Conservation (phyloP, 2,797 vertebrate species). For the Numenius phaeopus region DNA sequence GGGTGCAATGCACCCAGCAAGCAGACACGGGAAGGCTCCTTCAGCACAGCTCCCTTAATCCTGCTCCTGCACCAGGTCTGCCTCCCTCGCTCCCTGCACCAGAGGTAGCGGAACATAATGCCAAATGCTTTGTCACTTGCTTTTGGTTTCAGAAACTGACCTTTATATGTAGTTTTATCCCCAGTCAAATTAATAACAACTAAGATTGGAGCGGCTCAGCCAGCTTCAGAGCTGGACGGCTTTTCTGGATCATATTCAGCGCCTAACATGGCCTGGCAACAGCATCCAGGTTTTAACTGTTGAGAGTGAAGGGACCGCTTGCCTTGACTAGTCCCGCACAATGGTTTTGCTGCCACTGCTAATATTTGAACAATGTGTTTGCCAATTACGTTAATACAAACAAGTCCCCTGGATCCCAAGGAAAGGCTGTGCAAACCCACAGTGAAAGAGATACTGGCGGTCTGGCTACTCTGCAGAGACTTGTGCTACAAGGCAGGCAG, state of each 20-base stretch:
- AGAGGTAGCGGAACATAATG: not conserved
- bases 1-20: not conserved
- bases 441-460: not conserved
- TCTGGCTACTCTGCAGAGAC: not conserved
- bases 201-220: not conserved
- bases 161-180: not conserved
- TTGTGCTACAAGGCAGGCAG: not conserved
- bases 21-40: not conserved
- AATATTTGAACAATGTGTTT: slow-evolving; percentile 60
- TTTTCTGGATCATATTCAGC: slow-evolving; percentile 27
- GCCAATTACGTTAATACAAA: slow-evolving; percentile 32
- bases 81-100: not conserved
- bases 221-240: not conserved
- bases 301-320: not conserved
- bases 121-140: not conserved
- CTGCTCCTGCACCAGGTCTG: not conserved
- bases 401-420: slow-evolving; percentile 20
- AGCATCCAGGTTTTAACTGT: not conserved
- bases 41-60: not conserved
- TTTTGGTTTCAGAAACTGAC: not conserved
- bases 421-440: not conserved
- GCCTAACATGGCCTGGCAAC: slow-evolving; percentile 10
- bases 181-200: not conserved
- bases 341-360: slow-evolving; percentile 47
- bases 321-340: not conserved